These are phyloP conservation scores for Arbacia lixula DNA, from an alignment of 53 echinoderm and acorn worm species.

Conservation along the genomic window DNA sequence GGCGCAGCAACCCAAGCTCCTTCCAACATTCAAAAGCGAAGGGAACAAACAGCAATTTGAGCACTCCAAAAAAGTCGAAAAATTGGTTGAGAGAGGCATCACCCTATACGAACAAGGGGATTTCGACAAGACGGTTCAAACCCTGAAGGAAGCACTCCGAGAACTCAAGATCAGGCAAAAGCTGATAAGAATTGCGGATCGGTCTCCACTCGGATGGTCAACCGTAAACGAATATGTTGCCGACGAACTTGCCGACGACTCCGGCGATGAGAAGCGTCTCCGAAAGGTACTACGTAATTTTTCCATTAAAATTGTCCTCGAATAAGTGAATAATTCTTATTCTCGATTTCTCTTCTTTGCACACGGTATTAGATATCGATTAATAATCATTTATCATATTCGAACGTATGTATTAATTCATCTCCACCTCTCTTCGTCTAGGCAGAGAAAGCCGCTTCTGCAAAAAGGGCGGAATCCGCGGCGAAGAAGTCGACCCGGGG, in stretches of 20 bases:
- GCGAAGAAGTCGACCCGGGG: neutral
- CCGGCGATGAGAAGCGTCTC: constrained; percentile 23
- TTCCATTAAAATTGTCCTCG: constrained; percentile 1
- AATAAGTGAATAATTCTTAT: no score
- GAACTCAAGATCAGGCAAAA: constrained; percentile 30
- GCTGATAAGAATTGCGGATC: constrained; percentile 41
- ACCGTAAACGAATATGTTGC: constrained; percentile 47
- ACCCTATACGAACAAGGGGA: neutral
- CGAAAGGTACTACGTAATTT: constrained; percentile 2
- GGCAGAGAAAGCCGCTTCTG: constrained; percentile 34
- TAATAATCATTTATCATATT: neutral
- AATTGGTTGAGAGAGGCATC: constrained; percentile 10
- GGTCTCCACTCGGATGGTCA: constrained; percentile 36
- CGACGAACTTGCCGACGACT: constrained; percentile 35
- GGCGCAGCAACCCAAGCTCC: neutral
- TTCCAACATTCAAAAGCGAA: constrained; percentile 39
- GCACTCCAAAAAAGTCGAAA: neutral
- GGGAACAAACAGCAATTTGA: constrained; percentile 33
- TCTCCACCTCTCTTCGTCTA: neutral
- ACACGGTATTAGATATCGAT: neutral
- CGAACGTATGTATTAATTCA: neutral
- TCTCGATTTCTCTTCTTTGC: no score
- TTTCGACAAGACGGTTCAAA: neutral
- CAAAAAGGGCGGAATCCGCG: constrained; percentile 33
- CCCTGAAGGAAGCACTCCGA: constrained; percentile 23